phyloP scores from a whole-genome alignment of 2,888 invertebrate species.

The Hypolimnas misippus region DNA sequence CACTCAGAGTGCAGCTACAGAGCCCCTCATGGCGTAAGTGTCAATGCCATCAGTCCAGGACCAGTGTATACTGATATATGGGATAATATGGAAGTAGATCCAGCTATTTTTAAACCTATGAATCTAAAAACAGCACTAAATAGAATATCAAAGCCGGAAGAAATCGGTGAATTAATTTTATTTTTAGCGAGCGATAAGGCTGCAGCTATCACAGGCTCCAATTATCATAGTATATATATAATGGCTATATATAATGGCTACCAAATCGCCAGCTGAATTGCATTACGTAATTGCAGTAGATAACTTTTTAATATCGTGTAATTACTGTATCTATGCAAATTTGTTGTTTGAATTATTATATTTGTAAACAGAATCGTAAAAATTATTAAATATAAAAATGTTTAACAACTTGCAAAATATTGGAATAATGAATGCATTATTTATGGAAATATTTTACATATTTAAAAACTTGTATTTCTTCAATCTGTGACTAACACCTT shows the following conservation, averaged over 20 bases:
- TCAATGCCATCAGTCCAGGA: conserved; percentile 62
- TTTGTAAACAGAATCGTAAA: no score
- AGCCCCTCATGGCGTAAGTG: conserved; percentile 89
- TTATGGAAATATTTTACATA: no score
- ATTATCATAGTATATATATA: background rate
- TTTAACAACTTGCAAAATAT: no score
- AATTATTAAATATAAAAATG: no score
- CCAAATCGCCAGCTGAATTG: no score
- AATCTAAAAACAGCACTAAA: background rate
- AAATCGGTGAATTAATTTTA: background rate
- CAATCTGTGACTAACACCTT: no score
- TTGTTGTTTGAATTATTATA: no score
- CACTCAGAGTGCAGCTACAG: conserved; percentile 88
- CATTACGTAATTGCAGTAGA: no score
- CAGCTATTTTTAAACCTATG: background rate
- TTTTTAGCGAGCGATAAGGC: background rate
- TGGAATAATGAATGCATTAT: no score
- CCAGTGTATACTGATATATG: conserved; percentile 76
- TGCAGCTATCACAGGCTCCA: background rate
- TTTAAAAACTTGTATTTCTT: no score
- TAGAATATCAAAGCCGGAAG: background rate
- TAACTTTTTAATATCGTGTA: no score
- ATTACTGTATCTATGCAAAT: no score
- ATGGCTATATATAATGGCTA: background rate
- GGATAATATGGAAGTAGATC: background rate